Conservation (phyloP, 2,113 vertebrate species). For the Dicentrarchus labrax region DNA sequence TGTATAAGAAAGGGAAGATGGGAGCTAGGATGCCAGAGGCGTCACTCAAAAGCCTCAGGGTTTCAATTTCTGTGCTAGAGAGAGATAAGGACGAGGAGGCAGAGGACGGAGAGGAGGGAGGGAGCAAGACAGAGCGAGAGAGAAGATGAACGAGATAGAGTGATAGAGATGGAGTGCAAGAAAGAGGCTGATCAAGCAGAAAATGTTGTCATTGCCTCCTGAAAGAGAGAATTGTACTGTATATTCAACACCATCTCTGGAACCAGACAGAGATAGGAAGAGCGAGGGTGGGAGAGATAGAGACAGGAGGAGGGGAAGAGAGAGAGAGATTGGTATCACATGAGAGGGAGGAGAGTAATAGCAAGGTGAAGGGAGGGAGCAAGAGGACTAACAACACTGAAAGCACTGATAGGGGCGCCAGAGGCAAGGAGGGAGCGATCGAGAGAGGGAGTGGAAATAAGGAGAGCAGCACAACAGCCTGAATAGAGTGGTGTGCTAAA, state of each 20-base stretch:
- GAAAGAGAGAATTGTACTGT: constrained; percentile 33
- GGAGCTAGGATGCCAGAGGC: constrained; percentile 34
- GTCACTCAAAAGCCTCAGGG: constrained; percentile 47
- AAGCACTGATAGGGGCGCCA: constrained; percentile 71
- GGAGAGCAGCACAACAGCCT: constrained; percentile 52
- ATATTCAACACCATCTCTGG: constrained; percentile 59
- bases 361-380: constrained; percentile 79
- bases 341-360: constrained; percentile 72
- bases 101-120: constrained; percentile 19
- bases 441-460: constrained; percentile 63
- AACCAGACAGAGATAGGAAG: constrained; percentile 40
- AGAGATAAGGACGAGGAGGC: constrained; percentile 44
- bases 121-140: constrained; percentile 8
- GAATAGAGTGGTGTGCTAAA: constrained; percentile 51
- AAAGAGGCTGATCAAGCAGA: constrained; percentile 58
- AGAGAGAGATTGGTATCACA: constrained; percentile 62
- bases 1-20: constrained; percentile 11
- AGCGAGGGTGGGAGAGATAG: constrained; percentile 12
- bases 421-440: constrained; percentile 60
- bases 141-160: constrained; percentile 7
- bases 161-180: constrained; percentile 13
- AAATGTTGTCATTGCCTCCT: constrained; percentile 56
- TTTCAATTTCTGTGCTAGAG: constrained; percentile 49
- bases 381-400: constrained; percentile 63
- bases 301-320: constrained; percentile 14